Base-by-base conservation (phyloP, 2,797 vertebrate species). In the Gila robusta region DNA sequence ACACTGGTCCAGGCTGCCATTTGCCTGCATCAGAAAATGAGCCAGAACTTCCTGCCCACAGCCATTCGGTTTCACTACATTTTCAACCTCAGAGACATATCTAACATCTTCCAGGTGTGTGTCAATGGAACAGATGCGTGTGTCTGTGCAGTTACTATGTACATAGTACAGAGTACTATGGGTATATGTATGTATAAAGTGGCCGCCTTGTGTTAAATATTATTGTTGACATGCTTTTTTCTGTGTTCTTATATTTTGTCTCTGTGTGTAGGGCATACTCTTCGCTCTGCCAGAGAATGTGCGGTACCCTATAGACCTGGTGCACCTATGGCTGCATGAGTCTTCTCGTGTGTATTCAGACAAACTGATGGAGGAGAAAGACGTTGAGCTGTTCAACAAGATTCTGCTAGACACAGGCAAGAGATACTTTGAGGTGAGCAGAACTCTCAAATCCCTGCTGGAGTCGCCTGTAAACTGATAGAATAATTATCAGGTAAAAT, bases 1-100 rank as follows among this genome's bases (percentile, higher is more conserved):
- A 94, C 91, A 16, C 90, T 96, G 23, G 81, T 91, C 74, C 92
- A 96, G 94, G 94, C 93, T 82, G 90, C 94, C 54, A 95, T 96
- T 89, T 96, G 92, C 92, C 94, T 98, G 83, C 94, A 96, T 91
- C 94, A 96, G 91, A 97, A 97, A 94, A 95, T 96, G 93, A 95
- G 91, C n/a, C 94, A 96, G 92, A 96, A 96, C 92, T 96, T 97
- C 91, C 94, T 97, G 35, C 95, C 93, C 21, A 96, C 94, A 17
- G 94, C 94, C 37, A 96, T 96, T 86, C 95, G 94, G 90, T 96
- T 97, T 87, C 95, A 95, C 92, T 96, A 96, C 89, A 93, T 92
- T 91, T 97, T 97, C 92, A 94, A 97, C 94, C 93, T 97, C 86
- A 92, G 95, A 89, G 94, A 96, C 91, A 92, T 96, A 78, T 94